phyloP scores from a whole-genome alignment of 1,140 invertebrate species.

The Calycopis cecrops region DNA sequence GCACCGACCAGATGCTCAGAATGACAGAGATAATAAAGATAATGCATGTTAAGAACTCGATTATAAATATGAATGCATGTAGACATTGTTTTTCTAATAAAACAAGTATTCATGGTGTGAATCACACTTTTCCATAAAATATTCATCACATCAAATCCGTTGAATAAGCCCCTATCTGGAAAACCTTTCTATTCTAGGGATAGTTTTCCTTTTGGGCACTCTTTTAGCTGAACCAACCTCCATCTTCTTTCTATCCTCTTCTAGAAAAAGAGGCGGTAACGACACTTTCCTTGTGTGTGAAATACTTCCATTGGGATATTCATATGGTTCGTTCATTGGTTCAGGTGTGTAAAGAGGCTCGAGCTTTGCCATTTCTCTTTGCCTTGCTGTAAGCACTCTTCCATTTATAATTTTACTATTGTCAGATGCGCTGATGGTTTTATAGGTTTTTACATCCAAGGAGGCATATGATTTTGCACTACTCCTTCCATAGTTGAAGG shows the following conservation, averaged over 20 bases:
- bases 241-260: constrained; percentile 56
- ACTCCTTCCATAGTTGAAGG: constrained; percentile 53
- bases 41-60: too few relatives aligned
- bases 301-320: constrained; percentile 30
- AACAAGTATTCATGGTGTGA: too few relatives aligned
- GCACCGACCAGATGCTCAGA: too few relatives aligned
- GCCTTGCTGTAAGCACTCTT: constrained; percentile 51
- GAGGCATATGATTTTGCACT: constrained; percentile 67
- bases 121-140: too few relatives aligned
- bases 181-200: constrained; percentile 18
- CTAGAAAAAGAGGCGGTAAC: constrained; percentile 60
- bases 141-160: constrained; percentile 11
- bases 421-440: constrained; percentile 36
- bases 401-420: constrained; percentile 41
- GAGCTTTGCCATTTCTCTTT: constrained; percentile 47
- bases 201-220: constrained; percentile 36
- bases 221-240: constrained; percentile 46
- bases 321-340: constrained; percentile 34
- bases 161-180: constrained; percentile 18
- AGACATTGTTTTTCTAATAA: too few relatives aligned
- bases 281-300: constrained; percentile 60
- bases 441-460: constrained; percentile 50
- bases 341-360: constrained; percentile 56
- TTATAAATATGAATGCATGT: too few relatives aligned
- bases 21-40: too few relatives aligned